Evolutionary conservation across 2,888 invertebrate genomes (phyloP).

Genomic region (Mesorhabditis belari): DNA sequence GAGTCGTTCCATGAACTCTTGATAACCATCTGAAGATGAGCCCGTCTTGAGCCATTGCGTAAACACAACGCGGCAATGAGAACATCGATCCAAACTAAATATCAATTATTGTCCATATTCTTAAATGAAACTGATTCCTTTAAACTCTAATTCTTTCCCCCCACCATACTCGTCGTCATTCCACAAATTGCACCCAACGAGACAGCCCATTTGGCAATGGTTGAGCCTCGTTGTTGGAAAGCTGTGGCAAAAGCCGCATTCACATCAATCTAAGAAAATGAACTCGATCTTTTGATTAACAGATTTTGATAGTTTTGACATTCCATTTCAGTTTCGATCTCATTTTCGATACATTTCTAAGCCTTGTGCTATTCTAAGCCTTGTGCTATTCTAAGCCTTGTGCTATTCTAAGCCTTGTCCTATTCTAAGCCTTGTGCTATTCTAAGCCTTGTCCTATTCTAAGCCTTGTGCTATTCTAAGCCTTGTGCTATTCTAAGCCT

Average conservation of each 20-base stretch:
- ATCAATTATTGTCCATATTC: neutral
- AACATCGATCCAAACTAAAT: slow-evolving; percentile 44
- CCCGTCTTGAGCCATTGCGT: slow-evolving; percentile 61
- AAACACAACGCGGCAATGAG: slow-evolving; percentile 72
- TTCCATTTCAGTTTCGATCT: no score
- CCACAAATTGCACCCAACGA: neutral
- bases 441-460: no score
- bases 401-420: no score
- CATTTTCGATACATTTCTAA: no score
- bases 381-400: no score
- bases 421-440: neutral
- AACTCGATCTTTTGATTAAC: neutral
- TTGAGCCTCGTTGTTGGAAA: neutral
- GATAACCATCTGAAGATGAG: slow-evolving; percentile 58
- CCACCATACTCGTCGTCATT: neutral
- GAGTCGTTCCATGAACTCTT: slow-evolving; percentile 19
- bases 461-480: neutral
- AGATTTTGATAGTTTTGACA: no score
- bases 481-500: no score
- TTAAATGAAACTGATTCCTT: neutral
- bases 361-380: no score
- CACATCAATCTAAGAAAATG: neutral
- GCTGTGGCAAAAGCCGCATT: neutral
- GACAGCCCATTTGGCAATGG: neutral
- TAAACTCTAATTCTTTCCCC: neutral